Percentiles rank a stretch among this genome's conserved stretches.
Evolutionary conservation across 2,113 vertebrate genomes (phyloP).

Genomic region (Osmerus mordax): DNA sequence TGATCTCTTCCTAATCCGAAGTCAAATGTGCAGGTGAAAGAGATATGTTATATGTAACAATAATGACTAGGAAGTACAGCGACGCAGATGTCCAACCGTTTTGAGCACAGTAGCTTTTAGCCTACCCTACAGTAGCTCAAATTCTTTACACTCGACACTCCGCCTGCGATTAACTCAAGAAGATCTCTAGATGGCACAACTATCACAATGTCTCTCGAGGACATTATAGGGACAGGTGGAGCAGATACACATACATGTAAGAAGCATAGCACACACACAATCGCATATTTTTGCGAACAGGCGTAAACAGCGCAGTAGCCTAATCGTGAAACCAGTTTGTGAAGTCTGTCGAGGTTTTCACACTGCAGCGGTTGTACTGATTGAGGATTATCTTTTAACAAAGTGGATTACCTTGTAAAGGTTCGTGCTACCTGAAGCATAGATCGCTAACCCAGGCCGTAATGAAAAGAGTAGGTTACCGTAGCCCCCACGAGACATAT

Average conservation of each 20-base stretch:
- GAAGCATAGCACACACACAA: not conserved
- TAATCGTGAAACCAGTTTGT: too few species aligned
- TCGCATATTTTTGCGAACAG: not conserved
- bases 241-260: not conserved
- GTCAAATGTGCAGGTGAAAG: too few species aligned
- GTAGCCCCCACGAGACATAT: too few species aligned
- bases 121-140: not conserved
- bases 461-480: too few species aligned
- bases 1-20: too few species aligned
- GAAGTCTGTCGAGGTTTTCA: too few species aligned
- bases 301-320: too few species aligned
- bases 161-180: slow-evolving; percentile 8
- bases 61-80: not conserved
- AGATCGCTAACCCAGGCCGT: too few species aligned
- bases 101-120: not conserved
- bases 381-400: not conserved
- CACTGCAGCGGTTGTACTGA: not conserved
- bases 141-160: not conserved
- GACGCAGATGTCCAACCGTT: not conserved
- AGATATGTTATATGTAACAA: not conserved
- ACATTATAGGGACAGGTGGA: not conserved
- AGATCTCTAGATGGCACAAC: slow-evolving; percentile 52
- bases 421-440: not conserved
- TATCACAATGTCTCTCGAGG: slow-evolving; percentile 8
- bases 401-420: slow-evolving; percentile 1